Conservation (phyloP, 2,797 vertebrate genomes). For the Crenuchus spilurus region DNA sequence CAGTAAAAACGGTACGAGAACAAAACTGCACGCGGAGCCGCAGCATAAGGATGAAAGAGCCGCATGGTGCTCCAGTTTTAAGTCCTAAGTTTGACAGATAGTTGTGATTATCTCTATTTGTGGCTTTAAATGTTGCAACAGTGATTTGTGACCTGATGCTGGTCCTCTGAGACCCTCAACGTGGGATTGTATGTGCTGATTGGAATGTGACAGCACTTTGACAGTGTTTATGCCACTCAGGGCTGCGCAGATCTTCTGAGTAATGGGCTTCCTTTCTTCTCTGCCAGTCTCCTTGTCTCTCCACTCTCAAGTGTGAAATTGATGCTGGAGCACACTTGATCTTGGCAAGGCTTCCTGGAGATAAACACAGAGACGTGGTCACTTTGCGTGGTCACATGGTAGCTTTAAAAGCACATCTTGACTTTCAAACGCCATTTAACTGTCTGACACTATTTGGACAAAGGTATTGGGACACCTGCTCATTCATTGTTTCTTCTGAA, state of each 20-base stretch:
- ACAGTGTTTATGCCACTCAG: conserved; percentile 56
- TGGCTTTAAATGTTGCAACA: neutral
- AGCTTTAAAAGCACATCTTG: neutral
- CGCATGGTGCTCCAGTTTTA: too few relatives aligned
- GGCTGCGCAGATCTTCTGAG: conserved; percentile 53
- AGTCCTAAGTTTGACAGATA: neutral
- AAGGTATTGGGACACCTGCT: too few relatives aligned
- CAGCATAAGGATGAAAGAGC: too few relatives aligned
- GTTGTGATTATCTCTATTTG: neutral
- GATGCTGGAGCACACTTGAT: conserved; percentile 57
- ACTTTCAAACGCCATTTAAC: conserved; percentile 7
- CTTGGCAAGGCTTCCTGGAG: conserved; percentile 61
- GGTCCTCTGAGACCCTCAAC: neutral
- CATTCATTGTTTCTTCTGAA: too few relatives aligned
- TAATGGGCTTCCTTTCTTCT: conserved; percentile 62
- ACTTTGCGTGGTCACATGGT: conserved; percentile 7
- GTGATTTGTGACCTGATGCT: neutral
- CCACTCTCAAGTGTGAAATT: conserved; percentile 64
- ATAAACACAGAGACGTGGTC: conserved; percentile 53
- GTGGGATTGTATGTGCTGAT: conserved; percentile 18
- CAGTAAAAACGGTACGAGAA: too few relatives aligned
- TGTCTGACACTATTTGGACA: too few relatives aligned
- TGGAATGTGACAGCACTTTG: conserved; percentile 30
- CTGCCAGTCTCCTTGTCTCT: conserved; percentile 56
- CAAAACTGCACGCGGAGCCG: too few relatives aligned